phyloP scores from a whole-genome alignment of 2,888 invertebrate genomes.

The Pterobdella sp. region DNA sequence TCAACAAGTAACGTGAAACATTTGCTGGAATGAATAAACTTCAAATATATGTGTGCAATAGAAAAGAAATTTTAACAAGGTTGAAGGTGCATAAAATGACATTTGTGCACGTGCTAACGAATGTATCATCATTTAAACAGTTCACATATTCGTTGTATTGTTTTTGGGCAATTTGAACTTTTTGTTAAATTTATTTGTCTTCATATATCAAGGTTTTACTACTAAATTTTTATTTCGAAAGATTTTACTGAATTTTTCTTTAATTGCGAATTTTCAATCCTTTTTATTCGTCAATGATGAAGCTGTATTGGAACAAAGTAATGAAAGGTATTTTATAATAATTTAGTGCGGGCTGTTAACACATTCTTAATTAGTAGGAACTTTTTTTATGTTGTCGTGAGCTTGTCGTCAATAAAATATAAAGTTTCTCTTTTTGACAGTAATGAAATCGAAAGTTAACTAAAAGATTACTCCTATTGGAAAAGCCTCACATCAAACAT shows the following conservation, averaged over 20 bases:
- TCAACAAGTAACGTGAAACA: not conserved
- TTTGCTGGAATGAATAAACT: not conserved
- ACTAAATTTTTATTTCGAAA: not conserved
- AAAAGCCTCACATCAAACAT: no score
- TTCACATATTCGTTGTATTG: not conserved
- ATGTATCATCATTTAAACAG: not conserved
- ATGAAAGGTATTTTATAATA: not conserved
- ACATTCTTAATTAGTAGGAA: not conserved
- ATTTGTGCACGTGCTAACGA: no score
- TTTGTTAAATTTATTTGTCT: not conserved
- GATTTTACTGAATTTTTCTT: not conserved
- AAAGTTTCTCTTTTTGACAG: no score
- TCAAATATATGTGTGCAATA: not conserved
- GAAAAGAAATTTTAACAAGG: no score
- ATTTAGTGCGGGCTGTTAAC: not conserved
- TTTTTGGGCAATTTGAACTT: not conserved
- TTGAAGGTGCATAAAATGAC: no score
- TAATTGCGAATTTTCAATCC: not conserved
- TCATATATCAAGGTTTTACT: no score
- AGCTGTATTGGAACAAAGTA: not conserved
- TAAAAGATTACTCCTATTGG: no score
- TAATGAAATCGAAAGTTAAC: no score
- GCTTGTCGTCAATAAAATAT: constrained; percentile 9
- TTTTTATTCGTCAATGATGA: not conserved
- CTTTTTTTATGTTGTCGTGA: constrained; percentile 13